Evolutionary conservation across 1,140 invertebrate species (phyloP).

Genomic region (Drosophila kanapiae): DNA sequence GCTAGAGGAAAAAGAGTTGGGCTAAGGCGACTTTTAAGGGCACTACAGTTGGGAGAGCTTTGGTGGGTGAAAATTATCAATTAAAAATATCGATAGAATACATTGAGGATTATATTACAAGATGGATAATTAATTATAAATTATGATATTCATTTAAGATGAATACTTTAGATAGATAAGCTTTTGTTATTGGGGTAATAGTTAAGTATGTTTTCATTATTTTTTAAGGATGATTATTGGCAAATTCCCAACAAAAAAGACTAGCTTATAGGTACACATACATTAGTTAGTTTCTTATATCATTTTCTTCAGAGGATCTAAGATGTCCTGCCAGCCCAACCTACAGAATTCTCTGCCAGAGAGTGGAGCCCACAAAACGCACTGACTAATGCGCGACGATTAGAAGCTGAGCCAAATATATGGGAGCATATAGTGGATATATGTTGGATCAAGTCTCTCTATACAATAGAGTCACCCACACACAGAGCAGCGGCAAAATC

Average conservation of each 20-base stretch:
- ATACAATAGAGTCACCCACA: constrained; percentile 12
- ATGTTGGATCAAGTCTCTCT: constrained; percentile 15
- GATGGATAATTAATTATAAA: neutral
- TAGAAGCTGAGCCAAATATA: constrained; percentile 61
- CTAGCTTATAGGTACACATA: neutral
- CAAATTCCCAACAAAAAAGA: neutral
- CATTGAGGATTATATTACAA: neutral
- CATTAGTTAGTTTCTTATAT: neutral
- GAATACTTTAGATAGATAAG: too few species aligned
- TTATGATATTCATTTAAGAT: neutral
- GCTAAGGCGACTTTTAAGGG: neutral
- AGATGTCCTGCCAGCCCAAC: neutral
- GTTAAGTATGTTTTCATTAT: neutral
- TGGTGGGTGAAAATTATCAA: neutral
- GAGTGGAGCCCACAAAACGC: constrained; percentile 30
- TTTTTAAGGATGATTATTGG: neutral
- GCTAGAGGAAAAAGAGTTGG: neutral
- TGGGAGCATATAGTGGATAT: constrained; percentile 28
- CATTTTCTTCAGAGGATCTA: neutral
- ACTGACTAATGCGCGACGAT: constrained; percentile 78
- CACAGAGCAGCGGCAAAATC: constrained; percentile 41
- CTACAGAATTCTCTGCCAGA: constrained; percentile 1
- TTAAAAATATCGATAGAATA: neutral
- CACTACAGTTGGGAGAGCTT: neutral
- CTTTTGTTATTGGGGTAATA: too few species aligned